phyloP scores from a whole-genome alignment of 2,797 vertebrate genomes.

The Clarias fuscus region DNA sequence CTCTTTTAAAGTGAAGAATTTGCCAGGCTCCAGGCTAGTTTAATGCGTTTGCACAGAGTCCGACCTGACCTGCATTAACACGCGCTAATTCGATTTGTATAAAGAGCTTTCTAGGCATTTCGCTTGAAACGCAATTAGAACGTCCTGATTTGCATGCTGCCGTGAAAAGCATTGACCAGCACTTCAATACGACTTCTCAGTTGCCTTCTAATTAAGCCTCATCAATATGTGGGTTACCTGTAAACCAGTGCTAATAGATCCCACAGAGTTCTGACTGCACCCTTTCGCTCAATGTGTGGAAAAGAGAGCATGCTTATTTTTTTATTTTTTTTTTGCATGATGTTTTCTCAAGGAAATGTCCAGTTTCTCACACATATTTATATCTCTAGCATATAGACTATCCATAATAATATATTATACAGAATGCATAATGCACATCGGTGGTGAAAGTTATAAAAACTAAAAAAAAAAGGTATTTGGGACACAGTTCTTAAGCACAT shows the following conservation, averaged over 20 bases:
- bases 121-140: not conserved
- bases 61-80: not conserved
- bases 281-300: not conserved
- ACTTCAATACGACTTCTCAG: conserved; percentile 6
- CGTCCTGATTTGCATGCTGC: conserved; percentile 29
- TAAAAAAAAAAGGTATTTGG: not conserved
- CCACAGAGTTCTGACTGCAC: not conserved
- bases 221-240: conserved; percentile 44
- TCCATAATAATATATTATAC: not conserved
- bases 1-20: conserved; percentile 13
- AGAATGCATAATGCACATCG: not conserved
- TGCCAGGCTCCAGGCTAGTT: conserved; percentile 1
- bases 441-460: not conserved
- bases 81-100: conserved; percentile 16
- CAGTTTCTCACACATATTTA: not conserved
- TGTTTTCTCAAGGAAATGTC: not conserved
- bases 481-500: not conserved
- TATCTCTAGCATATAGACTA: not conserved
- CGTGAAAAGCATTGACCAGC: conserved; percentile 18
- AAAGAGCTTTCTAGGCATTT: conserved; percentile 13
- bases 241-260: not conserved
- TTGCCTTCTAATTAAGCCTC: conserved; percentile 38
- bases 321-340: too few relatives aligned
- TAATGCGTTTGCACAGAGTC: conserved; percentile 6
- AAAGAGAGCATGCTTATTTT: not conserved